Evolutionary conservation across 2,113 vertebrate species (phyloP).

Genomic region (Ivindomyrus marchei): DNA sequence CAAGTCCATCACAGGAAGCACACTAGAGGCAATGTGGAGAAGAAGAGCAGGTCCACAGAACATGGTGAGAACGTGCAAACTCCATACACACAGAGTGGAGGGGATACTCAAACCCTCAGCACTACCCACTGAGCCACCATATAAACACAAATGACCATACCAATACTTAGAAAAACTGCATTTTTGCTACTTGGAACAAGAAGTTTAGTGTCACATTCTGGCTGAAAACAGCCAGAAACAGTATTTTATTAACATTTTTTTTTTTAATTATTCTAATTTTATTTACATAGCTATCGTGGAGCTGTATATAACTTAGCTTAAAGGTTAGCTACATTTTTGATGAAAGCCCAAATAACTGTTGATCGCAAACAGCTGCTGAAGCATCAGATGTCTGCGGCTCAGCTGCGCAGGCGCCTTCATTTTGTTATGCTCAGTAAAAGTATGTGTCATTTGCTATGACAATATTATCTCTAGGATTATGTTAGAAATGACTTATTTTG

Average conservation of each 20-base stretch:
- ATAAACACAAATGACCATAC: background rate
- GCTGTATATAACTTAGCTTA: background rate
- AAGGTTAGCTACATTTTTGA: background rate
- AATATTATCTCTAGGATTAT: background rate
- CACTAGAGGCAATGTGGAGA: background rate
- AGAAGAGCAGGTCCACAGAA: background rate
- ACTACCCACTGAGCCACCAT: background rate
- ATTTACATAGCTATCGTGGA: background rate
- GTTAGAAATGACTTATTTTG: background rate
- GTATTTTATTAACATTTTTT: background rate
- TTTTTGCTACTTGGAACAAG: background rate
- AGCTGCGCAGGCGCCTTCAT: background rate
- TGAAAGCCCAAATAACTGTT: background rate
- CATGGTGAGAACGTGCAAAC: background rate
- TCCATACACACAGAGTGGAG: background rate
- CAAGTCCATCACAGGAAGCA: background rate
- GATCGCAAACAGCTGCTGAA: background rate
- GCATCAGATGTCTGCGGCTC: background rate
- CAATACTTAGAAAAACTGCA: background rate
- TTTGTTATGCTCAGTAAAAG: background rate
- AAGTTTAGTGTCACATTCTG: background rate
- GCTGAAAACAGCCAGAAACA: background rate
- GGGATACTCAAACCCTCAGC: background rate
- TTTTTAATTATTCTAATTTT: background rate
- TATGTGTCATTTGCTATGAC: background rate